Percentiles rank a stretch among this genome's conserved stretches.
Evolutionary conservation across 2,888 invertebrate species (phyloP).

Genomic region (Acanthosoma haemorrhoidale): DNA sequence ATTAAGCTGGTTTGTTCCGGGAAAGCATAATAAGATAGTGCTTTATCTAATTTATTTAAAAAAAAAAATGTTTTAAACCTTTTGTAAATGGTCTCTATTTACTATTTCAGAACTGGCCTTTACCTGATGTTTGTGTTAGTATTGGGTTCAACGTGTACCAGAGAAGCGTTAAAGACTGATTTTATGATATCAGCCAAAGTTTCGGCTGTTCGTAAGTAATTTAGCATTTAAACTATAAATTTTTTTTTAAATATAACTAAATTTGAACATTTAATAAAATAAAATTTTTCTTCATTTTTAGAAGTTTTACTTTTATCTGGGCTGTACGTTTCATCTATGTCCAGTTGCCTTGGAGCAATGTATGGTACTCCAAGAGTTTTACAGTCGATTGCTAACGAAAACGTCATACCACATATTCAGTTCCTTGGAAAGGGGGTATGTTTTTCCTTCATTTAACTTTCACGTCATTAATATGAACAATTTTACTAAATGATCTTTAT

Average conservation of each 20-base stretch:
- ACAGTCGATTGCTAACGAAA: constrained; percentile 92
- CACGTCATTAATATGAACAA: too few relatives aligned
- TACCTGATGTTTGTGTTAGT: constrained; percentile 87
- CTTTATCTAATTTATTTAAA: neutral
- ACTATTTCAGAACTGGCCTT: constrained; percentile 62
- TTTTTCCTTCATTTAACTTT: too few relatives aligned
- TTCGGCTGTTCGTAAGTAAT: constrained; percentile 60
- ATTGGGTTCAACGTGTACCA: constrained; percentile 79
- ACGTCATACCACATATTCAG: constrained; percentile 85
- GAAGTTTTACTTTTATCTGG: constrained; percentile 79
- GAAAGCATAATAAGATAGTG: neutral
- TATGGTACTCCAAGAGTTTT: constrained; percentile 92
- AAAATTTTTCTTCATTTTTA: constrained; percentile 22
- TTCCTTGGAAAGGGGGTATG: constrained; percentile 82
- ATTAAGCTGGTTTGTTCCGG: neutral
- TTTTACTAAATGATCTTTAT: neutral
- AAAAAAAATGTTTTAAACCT: neutral
- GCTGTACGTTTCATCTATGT: constrained; percentile 92
- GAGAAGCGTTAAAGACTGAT: constrained; percentile 65
- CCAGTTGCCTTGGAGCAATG: constrained; percentile 91
- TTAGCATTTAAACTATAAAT: neutral
- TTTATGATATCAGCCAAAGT: constrained; percentile 91
- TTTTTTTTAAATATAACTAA: neutral
- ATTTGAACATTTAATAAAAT: neutral
- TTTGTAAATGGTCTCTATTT: neutral